A percentile compares a stretch with the other conserved stretches of the same genome.
These are phyloP conservation scores for Volucella bombylans DNA, from an alignment of 2,888 invertebrate species.

Conservation along the genomic window DNA sequence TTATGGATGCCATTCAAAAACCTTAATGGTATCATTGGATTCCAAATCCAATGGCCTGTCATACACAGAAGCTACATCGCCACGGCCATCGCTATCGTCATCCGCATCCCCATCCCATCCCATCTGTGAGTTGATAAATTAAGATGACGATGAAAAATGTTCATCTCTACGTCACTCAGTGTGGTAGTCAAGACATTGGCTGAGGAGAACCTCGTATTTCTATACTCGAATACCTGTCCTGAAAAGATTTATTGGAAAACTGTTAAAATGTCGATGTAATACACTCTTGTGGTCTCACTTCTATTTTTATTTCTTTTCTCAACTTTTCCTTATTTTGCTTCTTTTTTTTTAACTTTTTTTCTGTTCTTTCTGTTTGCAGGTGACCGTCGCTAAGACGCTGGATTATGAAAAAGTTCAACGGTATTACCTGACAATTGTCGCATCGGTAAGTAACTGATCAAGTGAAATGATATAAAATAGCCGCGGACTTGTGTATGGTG, in stretches of 20 bases:
- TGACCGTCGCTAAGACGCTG: constrained; percentile 92
- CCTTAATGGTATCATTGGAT: constrained; percentile 70
- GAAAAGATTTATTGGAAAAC: constrained; percentile 67
- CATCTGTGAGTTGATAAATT: constrained; percentile 65
- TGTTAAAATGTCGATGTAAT: constrained; percentile 60
- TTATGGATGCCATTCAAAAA: constrained; percentile 68
- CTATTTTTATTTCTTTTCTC: constrained; percentile 1
- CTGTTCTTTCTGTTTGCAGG: constrained; percentile 80
- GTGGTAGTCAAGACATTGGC: not conserved
- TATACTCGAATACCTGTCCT: not conserved
- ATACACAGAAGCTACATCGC: constrained; percentile 42
- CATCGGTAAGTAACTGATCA: constrained; percentile 87
- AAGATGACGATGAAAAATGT: constrained; percentile 68
- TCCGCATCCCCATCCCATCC: constrained; percentile 9
- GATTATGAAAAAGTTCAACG: constrained; percentile 94
- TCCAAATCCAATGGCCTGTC: constrained; percentile 63
- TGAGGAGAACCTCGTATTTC: not conserved
- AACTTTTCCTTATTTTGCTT: constrained; percentile 1
- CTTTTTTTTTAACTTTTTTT: constrained; percentile 26
- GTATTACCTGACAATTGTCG: constrained; percentile 93
- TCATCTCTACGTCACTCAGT: constrained; percentile 21
- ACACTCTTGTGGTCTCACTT: constrained; percentile 66
- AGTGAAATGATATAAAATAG: constrained; percentile 25
- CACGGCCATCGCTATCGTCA: not conserved
- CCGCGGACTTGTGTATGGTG: too few relatives aligned